These are phyloP conservation scores for Nomada ferruginata DNA, from an alignment of 2,888 invertebrate species.

Conservation along the genomic window DNA sequence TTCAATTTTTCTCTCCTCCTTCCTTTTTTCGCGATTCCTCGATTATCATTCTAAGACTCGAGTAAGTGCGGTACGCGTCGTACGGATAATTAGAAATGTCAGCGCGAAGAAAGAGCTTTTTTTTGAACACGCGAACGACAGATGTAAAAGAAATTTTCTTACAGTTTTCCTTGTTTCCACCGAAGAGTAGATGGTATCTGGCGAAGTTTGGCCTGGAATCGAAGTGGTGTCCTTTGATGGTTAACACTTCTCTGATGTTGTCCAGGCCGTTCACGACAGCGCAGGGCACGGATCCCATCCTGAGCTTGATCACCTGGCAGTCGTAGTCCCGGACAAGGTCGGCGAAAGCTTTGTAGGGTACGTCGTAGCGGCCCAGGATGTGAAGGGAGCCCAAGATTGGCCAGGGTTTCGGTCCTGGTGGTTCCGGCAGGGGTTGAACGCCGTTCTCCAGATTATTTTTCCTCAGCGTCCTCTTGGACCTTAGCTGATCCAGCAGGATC, in stretches of 20 bases:
- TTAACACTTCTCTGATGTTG: slow-evolving; percentile 86
- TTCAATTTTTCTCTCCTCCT: no score
- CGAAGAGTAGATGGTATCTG: slow-evolving; percentile 87
- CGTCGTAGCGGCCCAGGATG: slow-evolving; percentile 86
- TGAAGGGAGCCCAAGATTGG: slow-evolving; percentile 87
- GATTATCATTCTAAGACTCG: not conserved
- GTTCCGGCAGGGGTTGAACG: slow-evolving; percentile 75
- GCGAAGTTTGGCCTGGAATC: slow-evolving; percentile 88
- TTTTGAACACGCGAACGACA: no score
- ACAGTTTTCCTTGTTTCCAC: slow-evolving; percentile 89
- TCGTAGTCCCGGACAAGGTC: slow-evolving; percentile 84
- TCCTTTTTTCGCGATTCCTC: no score
- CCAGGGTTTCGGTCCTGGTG: slow-evolving; percentile 86
- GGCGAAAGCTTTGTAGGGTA: slow-evolving; percentile 87
- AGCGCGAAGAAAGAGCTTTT: not conserved
- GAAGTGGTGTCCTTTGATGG: slow-evolving; percentile 87
- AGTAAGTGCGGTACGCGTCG: not conserved
- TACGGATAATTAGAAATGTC: not conserved
- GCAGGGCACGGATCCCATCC: slow-evolving; percentile 86
- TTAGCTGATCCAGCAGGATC: slow-evolving; percentile 73
- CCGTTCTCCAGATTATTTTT: slow-evolving; percentile 62
- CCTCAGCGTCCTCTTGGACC: slow-evolving; percentile 57
- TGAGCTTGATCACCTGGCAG: slow-evolving; percentile 86
- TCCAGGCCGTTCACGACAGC: slow-evolving; percentile 87
- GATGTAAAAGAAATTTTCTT: slow-evolving; percentile 80